Percentiles rank a stretch among this genome's conserved stretches.
Conservation (phyloP, 2,888 invertebrate species). For the Pilophorus perplexus region DNA sequence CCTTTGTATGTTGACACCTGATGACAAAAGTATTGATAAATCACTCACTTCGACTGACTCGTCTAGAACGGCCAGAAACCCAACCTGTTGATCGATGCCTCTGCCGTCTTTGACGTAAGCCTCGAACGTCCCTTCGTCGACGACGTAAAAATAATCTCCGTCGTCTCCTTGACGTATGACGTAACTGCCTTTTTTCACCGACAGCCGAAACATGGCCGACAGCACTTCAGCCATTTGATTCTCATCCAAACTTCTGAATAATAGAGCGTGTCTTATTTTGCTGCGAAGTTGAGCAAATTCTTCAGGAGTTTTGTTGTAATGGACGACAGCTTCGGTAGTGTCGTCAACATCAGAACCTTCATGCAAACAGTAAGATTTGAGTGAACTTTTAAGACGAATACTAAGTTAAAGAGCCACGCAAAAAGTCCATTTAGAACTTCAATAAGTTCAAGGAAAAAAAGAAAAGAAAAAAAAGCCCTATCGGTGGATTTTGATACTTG, state of each 20-base stretch:
- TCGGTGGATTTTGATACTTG: too few species aligned
- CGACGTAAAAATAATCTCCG: constrained; percentile 42
- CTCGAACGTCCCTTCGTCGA: constrained; percentile 32
- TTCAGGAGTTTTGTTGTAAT: constrained; percentile 10
- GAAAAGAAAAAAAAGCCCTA: too few species aligned
- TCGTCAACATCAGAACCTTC: too few species aligned
- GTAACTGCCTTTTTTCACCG: constrained; percentile 23
- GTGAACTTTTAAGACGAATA: too few species aligned
- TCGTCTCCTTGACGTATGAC: constrained; percentile 40
- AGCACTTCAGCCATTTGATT: constrained; percentile 31
- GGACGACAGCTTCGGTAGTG: background rate
- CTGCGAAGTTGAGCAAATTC: background rate
- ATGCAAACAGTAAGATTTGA: too few species aligned
- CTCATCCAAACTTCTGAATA: constrained; percentile 39
- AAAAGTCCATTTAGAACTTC: too few species aligned
- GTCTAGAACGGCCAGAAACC: background rate
- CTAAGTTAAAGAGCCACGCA: too few species aligned
- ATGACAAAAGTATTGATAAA: background rate
- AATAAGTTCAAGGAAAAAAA: too few species aligned
- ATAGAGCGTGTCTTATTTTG: constrained; percentile 25
- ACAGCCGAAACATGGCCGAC: constrained; percentile 33
- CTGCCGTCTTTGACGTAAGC: constrained; percentile 20
- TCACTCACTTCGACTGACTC: too few species aligned
- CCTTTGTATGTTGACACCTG: constrained; percentile 61
- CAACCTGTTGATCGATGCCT: constrained; percentile 50